phyloP scores from a whole-genome alignment of 2,113 vertebrate species.

The Mustela nigripes region DNA sequence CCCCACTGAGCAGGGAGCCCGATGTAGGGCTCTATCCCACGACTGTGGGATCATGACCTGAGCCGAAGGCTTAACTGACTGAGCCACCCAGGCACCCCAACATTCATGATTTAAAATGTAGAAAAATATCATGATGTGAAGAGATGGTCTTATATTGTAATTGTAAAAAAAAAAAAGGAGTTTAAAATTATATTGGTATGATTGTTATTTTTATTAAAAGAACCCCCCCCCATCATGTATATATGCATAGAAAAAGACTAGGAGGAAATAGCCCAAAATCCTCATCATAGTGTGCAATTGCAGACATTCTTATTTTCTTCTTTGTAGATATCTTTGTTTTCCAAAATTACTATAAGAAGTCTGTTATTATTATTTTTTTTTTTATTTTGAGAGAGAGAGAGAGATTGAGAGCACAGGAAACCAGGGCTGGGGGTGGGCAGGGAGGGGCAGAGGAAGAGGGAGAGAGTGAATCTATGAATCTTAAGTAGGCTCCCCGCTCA shows the following conservation, averaged over 20 bases:
- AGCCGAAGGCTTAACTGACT: too few species aligned
- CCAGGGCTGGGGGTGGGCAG: not conserved
- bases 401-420: not conserved
- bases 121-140: not conserved
- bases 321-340: constrained; percentile 50
- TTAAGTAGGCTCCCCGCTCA: not conserved
- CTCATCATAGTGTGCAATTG: not conserved
- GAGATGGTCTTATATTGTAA: constrained; percentile 2
- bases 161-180: not conserved
- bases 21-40: too few species aligned
- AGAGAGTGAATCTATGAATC: not conserved
- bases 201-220: constrained; percentile 36
- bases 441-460: not conserved
- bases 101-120: not conserved
- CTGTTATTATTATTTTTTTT: not conserved
- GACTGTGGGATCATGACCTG: too few species aligned
- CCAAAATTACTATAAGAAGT: constrained; percentile 20
- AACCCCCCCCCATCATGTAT: not conserved
- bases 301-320: constrained; percentile 15
- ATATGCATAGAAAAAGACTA: not conserved
- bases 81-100: not conserved
- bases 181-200: constrained; percentile 4
- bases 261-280: not conserved
- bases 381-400: not conserved
- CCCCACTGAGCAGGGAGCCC: too few species aligned